Evolutionary conservation across 2,113 vertebrate genomes (phyloP).

Genomic region (Daboia siamensis): DNA sequence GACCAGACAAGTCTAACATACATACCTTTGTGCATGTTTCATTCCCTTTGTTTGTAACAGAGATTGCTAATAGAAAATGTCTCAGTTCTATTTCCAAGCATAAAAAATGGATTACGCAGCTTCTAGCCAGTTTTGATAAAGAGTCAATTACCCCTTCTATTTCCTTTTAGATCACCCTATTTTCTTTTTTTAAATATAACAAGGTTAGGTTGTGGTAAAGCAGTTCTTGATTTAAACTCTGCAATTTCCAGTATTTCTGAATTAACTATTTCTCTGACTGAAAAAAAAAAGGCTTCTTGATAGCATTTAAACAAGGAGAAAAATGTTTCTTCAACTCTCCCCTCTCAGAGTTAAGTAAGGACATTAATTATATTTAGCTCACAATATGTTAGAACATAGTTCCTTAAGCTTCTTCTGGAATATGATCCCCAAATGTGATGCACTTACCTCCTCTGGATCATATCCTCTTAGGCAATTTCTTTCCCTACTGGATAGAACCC

Average conservation of each 20-base stretch:
- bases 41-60: not conserved
- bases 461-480: not conserved
- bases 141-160: not conserved
- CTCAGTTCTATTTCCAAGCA: not conserved
- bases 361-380: not conserved
- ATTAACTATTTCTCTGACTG: not conserved
- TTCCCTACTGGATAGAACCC: not conserved
- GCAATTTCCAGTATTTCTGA: not conserved
- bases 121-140: not conserved
- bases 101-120: not conserved
- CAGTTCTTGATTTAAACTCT: not conserved
- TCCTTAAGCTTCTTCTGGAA: not conserved
- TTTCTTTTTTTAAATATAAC: not conserved
- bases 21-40: not conserved
- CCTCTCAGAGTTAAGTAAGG: not conserved
- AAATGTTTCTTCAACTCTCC: not conserved
- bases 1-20: not conserved
- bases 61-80: not conserved
- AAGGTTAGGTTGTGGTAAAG: not conserved
- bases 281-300: not conserved
- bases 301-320: not conserved
- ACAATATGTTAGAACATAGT: not conserved
- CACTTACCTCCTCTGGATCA: not conserved
- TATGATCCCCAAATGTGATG: not conserved
- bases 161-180: not conserved